A percentile compares a stretch with the other conserved stretches of the same genome.
phyloP scores from a whole-genome alignment of 1,140 invertebrate species.

The Zophobas morio region DNA sequence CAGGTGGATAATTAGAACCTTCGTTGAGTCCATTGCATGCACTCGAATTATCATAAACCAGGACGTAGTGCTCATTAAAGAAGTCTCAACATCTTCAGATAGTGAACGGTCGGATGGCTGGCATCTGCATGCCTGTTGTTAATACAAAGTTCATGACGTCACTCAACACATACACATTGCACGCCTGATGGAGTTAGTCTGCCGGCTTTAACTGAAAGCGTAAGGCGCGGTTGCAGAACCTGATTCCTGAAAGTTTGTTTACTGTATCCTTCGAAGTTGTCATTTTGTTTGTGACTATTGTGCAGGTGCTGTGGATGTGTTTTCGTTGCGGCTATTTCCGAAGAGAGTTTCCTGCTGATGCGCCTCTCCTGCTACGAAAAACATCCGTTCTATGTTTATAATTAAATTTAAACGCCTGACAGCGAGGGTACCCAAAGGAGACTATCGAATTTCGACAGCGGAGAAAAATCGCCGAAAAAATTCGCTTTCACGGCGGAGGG shows the following conservation, averaged over 20 bases:
- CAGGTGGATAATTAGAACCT: no score
- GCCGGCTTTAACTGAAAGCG: constrained; percentile 44
- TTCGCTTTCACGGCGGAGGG: not conserved
- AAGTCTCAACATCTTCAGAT: constrained; percentile 16
- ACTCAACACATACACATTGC: constrained; percentile 47
- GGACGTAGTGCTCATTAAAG: not conserved
- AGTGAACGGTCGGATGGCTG: constrained; percentile 37
- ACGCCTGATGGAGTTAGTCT: constrained; percentile 45
- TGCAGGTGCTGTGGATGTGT: constrained; percentile 34
- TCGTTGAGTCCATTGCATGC: constrained; percentile 1
- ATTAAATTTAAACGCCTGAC: constrained; percentile 9
- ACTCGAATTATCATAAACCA: constrained; percentile 6
- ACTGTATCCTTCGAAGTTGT: constrained; percentile 11
- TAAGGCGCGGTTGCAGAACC: constrained; percentile 45
- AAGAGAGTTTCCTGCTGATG: constrained; percentile 16
- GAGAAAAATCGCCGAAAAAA: not conserved
- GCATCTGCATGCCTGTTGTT: constrained; percentile 45
- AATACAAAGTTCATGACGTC: constrained; percentile 45
- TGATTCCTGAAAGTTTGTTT: constrained; percentile 3
- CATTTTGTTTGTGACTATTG: constrained; percentile 19
- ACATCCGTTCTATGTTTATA: constrained; percentile 14
- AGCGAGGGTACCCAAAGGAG: not conserved
- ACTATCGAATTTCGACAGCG: not conserved
- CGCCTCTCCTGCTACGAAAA: constrained; percentile 10
- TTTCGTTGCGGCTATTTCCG: not conserved